Base-by-base conservation (phyloP, 2,888 invertebrate genomes). In the Cephus nigrinus region DNA sequence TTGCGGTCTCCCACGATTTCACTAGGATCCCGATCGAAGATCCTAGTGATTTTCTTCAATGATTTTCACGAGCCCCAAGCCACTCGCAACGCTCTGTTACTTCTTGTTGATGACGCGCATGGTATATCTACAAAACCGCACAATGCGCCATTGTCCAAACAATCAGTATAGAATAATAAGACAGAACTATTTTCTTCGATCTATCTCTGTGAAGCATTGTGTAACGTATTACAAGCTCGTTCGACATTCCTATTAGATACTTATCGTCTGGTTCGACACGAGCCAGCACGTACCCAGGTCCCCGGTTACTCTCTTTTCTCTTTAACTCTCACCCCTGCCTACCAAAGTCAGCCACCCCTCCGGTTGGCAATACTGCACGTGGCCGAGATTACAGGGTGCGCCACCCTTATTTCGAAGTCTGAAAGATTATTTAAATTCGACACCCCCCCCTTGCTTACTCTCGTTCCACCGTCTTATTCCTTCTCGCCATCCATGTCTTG, bases 361-460 rank as follows among this genome's bases (percentile, higher is more conserved):
- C 80, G 80, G 76, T 78, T 81, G 79, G 77, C 82, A 80, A 76
- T 80, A 75, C 80, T 78, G 88, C 90, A 90, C 90, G 90, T 89
- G 90, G 83, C 87, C 85, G 80, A 90, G 89, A 90, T 90, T 90
- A 90, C 86, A 90, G 90, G 89, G 88, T 86, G 80, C 82, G 78
- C 68, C 82, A 85, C 86, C 86, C 87, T 85, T 82, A 81, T 83
- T 82, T 84, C 83, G 81, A 84, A 86, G 86, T 86, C 85, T 76
- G 81, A 82, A 87, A 87, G 87, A 88, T 89, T 88, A 90, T 90
- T 90, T 86, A 89, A 90, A 90, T 90, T 89, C 82, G 80, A 78
- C 84, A 82, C 84, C 86, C 84, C 76, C 76, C 12, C 75, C 82
- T 78, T 55, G 55, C 55, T 23, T 23, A 55, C 55, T 55, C 55